Base-by-base conservation (phyloP, 2,888 invertebrate species). In the Mellilla xanthometata region DNA sequence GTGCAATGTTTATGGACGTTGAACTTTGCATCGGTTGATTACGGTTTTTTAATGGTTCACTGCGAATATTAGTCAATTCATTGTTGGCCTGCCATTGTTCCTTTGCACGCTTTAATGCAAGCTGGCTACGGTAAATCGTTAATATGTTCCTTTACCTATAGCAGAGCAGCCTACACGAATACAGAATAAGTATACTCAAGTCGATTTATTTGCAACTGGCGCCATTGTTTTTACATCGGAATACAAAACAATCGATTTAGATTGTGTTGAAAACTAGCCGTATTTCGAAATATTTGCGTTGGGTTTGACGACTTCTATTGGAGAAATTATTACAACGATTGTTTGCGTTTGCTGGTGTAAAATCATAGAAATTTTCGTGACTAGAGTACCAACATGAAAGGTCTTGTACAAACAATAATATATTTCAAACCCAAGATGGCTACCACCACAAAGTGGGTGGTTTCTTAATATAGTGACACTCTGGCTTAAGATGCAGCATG, bases 1-100 rank as follows among this genome's bases (percentile, higher is more conserved):
- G 65, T 60, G 59, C 55, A 49, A 59, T 69, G 66, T 66, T 67
- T 65, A 68, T 77, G 81, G 78, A 62, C 81, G 72, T 81, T 84
- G 87, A 88, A 83, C 88, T 80, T 71, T 75, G 68, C 78, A 83
- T 81, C 76, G 76, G 65, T 72, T 80, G 81, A 86, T 86, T 85
- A 84, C 78, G 77, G 74, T 72, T 81, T 84, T 81, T 85, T 81
- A 83, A 84, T 84, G 77, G 76, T 68, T 72, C 62, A 67, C 65
- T 63, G 74, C 62, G 72, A 77, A 72, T 78, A 76, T 80, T 81
- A 71, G 72, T 77, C 52, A 76, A 74, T 76, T 72, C 72, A 77
- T 72, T 79, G 72, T 76, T 65, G 55, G 62, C 51, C 57, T 49
- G 65, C 64, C 59, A 72, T 67, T 68, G 68, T 65, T 63, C 48